phyloP scores from a whole-genome alignment of 2,113 vertebrate species.

The Vulpes vulpes region DNA sequence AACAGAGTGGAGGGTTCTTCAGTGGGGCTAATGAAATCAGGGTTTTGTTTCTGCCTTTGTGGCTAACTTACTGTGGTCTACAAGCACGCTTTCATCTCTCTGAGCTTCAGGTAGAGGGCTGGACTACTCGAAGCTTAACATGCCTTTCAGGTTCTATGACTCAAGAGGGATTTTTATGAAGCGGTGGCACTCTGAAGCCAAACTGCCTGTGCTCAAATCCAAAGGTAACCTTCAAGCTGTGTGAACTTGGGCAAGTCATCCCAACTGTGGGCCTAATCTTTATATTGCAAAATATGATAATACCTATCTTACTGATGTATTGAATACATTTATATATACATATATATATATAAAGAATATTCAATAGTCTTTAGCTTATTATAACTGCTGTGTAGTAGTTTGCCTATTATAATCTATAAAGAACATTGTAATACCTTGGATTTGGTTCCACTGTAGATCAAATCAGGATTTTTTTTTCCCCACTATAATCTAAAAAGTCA shows the following conservation, averaged over 20 bases:
- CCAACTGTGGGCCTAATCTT: background rate
- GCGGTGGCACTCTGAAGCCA: background rate
- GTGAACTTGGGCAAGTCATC: background rate
- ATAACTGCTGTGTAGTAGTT: background rate
- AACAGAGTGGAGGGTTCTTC: background rate
- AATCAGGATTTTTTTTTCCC: background rate
- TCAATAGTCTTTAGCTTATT: background rate
- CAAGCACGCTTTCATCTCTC: background rate
- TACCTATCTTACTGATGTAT: background rate
- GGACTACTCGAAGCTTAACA: background rate
- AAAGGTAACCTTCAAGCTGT: background rate
- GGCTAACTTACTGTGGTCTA: background rate
- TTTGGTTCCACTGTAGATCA: background rate
- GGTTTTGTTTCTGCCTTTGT: background rate
- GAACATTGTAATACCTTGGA: background rate
- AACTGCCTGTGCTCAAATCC: background rate
- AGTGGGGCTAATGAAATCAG: background rate
- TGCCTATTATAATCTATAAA: conserved; percentile 14
- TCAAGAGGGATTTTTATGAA: background rate
- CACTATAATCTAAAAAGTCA: background rate
- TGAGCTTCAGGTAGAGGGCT: background rate
- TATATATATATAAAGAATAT: background rate
- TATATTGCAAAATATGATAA: background rate
- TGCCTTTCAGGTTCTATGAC: background rate
- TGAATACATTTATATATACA: background rate